Base-by-base conservation (phyloP, 2,888 invertebrate species). In the Epistrophella euchroma region DNA sequence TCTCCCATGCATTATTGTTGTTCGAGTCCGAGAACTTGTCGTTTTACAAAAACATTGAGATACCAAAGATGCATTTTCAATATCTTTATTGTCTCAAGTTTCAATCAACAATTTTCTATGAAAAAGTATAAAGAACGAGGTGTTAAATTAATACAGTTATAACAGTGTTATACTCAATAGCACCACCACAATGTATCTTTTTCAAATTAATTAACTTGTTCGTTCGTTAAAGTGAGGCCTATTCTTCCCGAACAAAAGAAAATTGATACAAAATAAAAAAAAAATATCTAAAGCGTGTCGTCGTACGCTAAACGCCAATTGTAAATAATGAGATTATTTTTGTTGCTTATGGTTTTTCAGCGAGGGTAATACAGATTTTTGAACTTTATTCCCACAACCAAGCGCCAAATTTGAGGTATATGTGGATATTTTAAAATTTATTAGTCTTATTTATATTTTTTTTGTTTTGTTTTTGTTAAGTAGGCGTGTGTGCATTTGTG, bases 201-300 rank as follows among this genome's bases (percentile, higher is more conserved):
- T 68, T 47, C 50, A 37, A 68, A 68, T 68, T 68, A 68, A 68
- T 68, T 68, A 22, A 35, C 66, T 35, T 50, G 66, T 50, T 68
- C 50, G 35, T 22, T 22, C 35, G 22, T 22, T 45, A 6, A 47
- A 50, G 50, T 47, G 45, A 47, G 66, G 50, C 32, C n/a, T 32
- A 32, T 32, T 35, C 22, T 15, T 50, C 22, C 22, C 7, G 9
- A 47, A 52, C 52, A 28, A 52, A n/a, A 52, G 25, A 7, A 68
- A 68, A 68, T 50, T 50, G 50, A 68, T 50, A 68, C 50, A n/a
- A 50, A 45, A 11, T 28, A 47, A 64, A 64, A 28, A n/a, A 11
- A 32, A 17, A 13, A 40, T 10, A n/a, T 13, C 60, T 15, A 43
- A 43, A 60, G 22, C 64, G 45, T n/a, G 62, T 62, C 45, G 64